Evolutionary conservation across 2,113 vertebrate species (phyloP).

Genomic region (Rhadina sibilatrix): DNA sequence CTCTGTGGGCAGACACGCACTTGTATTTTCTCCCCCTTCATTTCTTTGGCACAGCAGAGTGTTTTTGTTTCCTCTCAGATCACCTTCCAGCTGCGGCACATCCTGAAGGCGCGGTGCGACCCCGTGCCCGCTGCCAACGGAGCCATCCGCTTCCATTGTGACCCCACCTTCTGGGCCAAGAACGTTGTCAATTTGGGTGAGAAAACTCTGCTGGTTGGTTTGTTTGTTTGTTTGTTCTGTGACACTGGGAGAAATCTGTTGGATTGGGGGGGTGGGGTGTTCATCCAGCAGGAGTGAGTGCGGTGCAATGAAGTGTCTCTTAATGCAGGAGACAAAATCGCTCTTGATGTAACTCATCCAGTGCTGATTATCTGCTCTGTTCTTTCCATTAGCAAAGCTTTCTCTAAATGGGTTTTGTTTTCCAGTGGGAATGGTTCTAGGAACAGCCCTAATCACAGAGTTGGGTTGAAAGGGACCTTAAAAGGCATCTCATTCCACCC

Average conservation of each 20-base stretch:
- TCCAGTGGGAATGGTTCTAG: not conserved
- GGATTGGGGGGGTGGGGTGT: not conserved
- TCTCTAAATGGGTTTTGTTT: not conserved
- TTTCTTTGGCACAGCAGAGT: not conserved
- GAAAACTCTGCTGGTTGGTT: not conserved
- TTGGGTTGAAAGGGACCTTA: not conserved
- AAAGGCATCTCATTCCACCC: not conserved
- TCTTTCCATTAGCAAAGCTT: not conserved
- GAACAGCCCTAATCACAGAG: not conserved
- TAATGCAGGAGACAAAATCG: not conserved
- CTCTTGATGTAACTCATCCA: not conserved
- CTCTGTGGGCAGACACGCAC: rapidly evolving
- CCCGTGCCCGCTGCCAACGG: conserved; percentile 93
- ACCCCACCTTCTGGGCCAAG: conserved; percentile 99
- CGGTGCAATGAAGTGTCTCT: not conserved
- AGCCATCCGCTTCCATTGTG: conserved; percentile 94
- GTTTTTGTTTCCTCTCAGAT: conserved; percentile 76
- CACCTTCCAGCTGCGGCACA: conserved; percentile 90
- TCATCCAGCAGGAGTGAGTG: not conserved
- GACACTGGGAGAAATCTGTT: not conserved
- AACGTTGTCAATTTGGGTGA: conserved; percentile 97
- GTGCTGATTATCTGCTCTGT: not conserved
- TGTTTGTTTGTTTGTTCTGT: not conserved
- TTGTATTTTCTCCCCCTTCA: not conserved
- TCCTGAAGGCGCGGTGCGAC: conserved; percentile 92